phyloP scores from a whole-genome alignment of 2,797 vertebrate genomes.

The Odontamblyopus lacepedii region DNA sequence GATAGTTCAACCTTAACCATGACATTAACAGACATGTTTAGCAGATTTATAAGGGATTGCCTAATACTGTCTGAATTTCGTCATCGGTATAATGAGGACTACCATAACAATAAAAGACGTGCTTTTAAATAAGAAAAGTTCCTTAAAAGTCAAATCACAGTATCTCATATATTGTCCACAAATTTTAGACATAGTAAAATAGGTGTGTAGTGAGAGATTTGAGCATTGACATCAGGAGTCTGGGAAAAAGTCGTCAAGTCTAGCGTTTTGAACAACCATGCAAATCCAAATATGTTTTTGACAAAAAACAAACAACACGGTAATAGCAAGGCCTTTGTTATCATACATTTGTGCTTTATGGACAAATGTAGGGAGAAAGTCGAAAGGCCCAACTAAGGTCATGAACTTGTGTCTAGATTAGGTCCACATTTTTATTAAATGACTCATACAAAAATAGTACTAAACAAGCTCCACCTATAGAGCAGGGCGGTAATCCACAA shows the following conservation, averaged over 20 bases:
- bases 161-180: too few species aligned
- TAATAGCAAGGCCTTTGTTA: too few species aligned
- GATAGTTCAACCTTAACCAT: neutral
- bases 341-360: too few species aligned
- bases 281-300: slow-evolving; percentile 12
- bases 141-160: too few species aligned
- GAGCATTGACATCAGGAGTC: neutral
- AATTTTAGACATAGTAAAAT: too few species aligned
- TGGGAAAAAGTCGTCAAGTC: neutral
- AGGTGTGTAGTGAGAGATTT: neutral
- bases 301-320: neutral
- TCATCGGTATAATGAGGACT: too few species aligned
- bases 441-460: too few species aligned
- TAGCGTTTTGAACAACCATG: too few species aligned
- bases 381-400: slow-evolving; percentile 15
- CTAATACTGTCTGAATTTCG: neutral
- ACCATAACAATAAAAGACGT: too few species aligned
- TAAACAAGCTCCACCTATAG: neutral
- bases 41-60: neutral
- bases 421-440: neutral
- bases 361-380: slow-evolving; percentile 19
- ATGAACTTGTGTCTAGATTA: slow-evolving; percentile 3
- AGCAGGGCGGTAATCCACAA: neutral
- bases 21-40: neutral
- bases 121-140: too few species aligned